Evolutionary conservation across 2,797 vertebrate species (phyloP).

Genomic region (Microctenopoma steveboyesi): DNA sequence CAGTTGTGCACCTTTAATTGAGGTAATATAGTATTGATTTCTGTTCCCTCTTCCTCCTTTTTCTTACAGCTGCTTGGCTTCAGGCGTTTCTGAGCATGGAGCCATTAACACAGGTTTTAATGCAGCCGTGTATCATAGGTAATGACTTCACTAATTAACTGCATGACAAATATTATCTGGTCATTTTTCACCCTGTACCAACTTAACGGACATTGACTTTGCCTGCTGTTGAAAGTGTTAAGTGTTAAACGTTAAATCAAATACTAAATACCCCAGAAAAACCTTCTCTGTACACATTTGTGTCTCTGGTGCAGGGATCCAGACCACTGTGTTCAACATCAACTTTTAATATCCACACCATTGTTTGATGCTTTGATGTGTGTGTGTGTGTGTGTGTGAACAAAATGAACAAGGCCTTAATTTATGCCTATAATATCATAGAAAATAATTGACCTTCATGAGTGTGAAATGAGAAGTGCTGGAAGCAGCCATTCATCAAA

Average conservation of each 20-base stretch:
- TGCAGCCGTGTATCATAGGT: slow-evolving; percentile 66
- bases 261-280: neutral
- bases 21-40: slow-evolving; percentile 80
- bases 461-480: slow-evolving; percentile 59
- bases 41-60: slow-evolving; percentile 33
- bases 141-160: slow-evolving; percentile 79
- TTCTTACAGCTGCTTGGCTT: slow-evolving; percentile 58
- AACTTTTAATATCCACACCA: slow-evolving; percentile 40
- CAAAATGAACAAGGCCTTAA: slow-evolving; percentile 57
- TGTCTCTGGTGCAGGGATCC: slow-evolving; percentile 23
- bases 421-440: slow-evolving; percentile 66
- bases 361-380: slow-evolving; percentile 15
- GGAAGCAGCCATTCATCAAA: slow-evolving; percentile 66
- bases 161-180: slow-evolving; percentile 72
- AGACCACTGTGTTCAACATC: slow-evolving; percentile 36
- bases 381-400: slow-evolving; percentile 16
- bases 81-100: slow-evolving; percentile 53
- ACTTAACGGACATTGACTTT: slow-evolving; percentile 48
- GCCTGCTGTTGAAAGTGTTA: slow-evolving; percentile 35
- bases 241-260: slow-evolving; percentile 6
- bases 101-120: slow-evolving; percentile 54
- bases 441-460: slow-evolving; percentile 71
- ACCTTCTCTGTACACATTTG: slow-evolving; percentile 9
- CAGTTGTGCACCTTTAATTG: slow-evolving; percentile 68
- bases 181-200: slow-evolving; percentile 68